These are phyloP conservation scores for Polypedilum vanderplanki DNA, from an alignment of 1,140 invertebrate genomes.

Conservation along the genomic window DNA sequence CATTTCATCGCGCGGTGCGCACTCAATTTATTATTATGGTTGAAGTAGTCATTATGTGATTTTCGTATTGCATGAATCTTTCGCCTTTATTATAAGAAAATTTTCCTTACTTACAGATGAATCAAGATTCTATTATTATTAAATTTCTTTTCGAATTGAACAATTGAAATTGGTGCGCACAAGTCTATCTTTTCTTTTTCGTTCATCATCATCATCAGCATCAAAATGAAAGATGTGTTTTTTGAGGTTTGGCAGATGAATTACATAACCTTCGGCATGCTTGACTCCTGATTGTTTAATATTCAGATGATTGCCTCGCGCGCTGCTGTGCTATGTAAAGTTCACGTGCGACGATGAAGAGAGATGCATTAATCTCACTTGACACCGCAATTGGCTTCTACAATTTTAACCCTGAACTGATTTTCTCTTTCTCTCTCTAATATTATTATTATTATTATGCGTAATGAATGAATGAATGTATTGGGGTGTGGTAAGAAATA, in stretches of 20 bases:
- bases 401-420: slow-evolving; percentile 23
- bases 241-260: not conserved
- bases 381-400: not conserved
- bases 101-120: too few species aligned
- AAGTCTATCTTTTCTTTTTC: not conserved
- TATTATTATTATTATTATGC: too few species aligned
- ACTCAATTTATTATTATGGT: slow-evolving; percentile 9
- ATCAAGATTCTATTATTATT: too few species aligned
- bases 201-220: not conserved
- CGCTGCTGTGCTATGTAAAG: not conserved
- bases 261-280: not conserved
- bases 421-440: not conserved
- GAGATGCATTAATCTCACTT: slow-evolving; percentile 21
- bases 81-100: too few species aligned
- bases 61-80: not conserved
- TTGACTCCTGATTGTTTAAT: not conserved
- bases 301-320: not conserved
- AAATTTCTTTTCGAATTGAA: too few species aligned
- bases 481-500: not conserved
- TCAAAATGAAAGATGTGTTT: not conserved
- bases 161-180: too few species aligned
- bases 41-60: slow-evolving; percentile 29
- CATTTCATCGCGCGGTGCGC: not conserved
- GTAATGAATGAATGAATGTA: too few species aligned
- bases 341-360: not conserved